Evolutionary conservation across 2,113 vertebrate genomes (phyloP), one percentile per base, ranked within the genome.

Genomic region (Saguinus imperator): DNA sequence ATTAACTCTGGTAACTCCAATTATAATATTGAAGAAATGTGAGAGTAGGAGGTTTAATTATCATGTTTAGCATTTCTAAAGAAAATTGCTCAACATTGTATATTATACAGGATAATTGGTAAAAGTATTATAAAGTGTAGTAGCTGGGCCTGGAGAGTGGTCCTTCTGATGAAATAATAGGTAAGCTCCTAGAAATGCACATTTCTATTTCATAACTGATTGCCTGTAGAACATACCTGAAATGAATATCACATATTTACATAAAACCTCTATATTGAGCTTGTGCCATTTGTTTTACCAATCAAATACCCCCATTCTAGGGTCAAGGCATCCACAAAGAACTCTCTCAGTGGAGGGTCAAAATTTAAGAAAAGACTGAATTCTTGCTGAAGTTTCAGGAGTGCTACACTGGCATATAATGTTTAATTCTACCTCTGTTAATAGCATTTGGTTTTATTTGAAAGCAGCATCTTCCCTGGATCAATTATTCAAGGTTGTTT

Each of bases 131-230:
- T 50, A 27, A 77, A 68, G 27, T 61, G n/a, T 61, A 77, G 48
- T 29, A 29, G 29, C 21, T 57, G n/a, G 12, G 66, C 16, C 1
- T 52, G 52, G 48, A 61, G 64, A n/a, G 14, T 84, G 32, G 16
- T 20, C 27, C 64, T 93, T 84, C 75, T 58, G 27, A n/a, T 72
- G 5, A 4, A 76, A 45, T 55, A 45, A 66, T 55, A 45, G 45
- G 1, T 27, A 52, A 83, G 4, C 0, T 1, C 1, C 11, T 37
- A 16, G 0, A 12, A 55, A 6, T 5, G 6, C 64, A 21, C 18
- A 55, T 11, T 50, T 79, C n/a, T 64, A 35, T 27, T 85, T 93
- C 21, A 40, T 4, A 48, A 48, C 11, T 23, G 7, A 45, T 6
- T 50, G 8, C 35, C 61, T 79, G 25, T 37, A 18, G 18, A 40